Evolutionary conservation across 2,888 invertebrate species (phyloP).

Genomic region (Cremastinae sp.): DNA sequence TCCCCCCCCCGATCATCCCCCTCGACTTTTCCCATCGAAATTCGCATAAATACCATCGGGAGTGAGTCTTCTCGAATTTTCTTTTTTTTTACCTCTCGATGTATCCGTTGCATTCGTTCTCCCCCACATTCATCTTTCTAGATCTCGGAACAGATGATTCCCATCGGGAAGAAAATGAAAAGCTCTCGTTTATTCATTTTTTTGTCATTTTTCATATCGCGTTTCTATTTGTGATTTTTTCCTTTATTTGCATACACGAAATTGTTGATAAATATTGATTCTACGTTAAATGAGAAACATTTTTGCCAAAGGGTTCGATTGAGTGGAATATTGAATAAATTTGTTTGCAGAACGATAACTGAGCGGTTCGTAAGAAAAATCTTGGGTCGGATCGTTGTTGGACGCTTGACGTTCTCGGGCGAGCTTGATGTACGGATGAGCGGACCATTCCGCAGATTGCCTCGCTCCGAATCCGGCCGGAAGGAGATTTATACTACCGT

Average conservation of each 20-base stretch:
- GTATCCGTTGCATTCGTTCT: not conserved
- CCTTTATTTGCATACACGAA: no score
- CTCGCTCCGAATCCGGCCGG: slow-evolving; percentile 77
- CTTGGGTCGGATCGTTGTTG: slow-evolving; percentile 29
- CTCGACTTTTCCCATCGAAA: slow-evolving; percentile 78
- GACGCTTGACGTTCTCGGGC: slow-evolving; percentile 69
- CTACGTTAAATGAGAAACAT: no score
- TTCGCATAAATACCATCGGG: slow-evolving; percentile 75
- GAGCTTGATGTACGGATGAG: slow-evolving; percentile 79
- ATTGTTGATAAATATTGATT: no score
- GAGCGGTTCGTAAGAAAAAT: slow-evolving; percentile 33
- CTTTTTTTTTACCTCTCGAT: not conserved
- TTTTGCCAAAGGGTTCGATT: no score
- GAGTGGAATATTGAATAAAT: not conserved
- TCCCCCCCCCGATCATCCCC: slow-evolving; percentile 18
- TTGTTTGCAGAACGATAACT: slow-evolving; percentile 2
- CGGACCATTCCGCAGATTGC: slow-evolving; percentile 80
- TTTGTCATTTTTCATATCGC: no score
- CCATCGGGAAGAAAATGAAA: not conserved
- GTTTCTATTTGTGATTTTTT: no score
- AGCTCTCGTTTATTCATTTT: not conserved
- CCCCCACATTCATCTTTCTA: not conserved
- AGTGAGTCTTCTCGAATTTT: slow-evolving; percentile 31
- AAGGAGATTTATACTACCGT: slow-evolving; percentile 78
- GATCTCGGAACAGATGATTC: not conserved